These are phyloP conservation scores for Amphipoea lucens DNA, from an alignment of 2,888 invertebrate genomes.

Conservation along the genomic window DNA sequence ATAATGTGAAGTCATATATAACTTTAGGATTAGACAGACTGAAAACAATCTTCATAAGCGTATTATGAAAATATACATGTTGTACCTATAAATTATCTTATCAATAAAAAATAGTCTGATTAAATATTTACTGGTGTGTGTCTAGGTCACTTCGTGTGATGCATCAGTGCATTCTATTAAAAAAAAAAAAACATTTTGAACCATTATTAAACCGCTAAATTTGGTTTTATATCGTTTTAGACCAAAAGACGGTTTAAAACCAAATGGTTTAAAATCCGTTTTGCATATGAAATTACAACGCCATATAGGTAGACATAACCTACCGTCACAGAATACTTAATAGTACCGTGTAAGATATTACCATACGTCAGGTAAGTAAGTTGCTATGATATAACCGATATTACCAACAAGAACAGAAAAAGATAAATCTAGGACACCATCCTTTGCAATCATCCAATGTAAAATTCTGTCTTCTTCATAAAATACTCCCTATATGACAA, in stretches of 20 bases:
- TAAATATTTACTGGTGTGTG: neutral
- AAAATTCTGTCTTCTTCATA: neutral
- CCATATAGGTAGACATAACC: neutral
- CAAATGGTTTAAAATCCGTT: neutral
- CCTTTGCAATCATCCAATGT: neutral
- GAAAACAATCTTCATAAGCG: neutral
- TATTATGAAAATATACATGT: too few relatives aligned
- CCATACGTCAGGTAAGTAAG: neutral
- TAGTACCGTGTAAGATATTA: neutral
- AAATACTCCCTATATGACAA: slow-evolving; percentile 27
- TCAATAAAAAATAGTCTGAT: neutral
- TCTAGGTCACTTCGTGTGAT: neutral
- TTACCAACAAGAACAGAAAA: neutral
- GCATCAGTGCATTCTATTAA: neutral
- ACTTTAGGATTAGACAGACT: neutral
- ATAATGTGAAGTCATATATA: too few relatives aligned
- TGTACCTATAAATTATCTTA: too few relatives aligned
- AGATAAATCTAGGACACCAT: neutral
- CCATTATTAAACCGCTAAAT: neutral
- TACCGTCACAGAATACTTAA: too few relatives aligned
- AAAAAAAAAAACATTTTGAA: too few relatives aligned
- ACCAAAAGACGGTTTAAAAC: neutral
- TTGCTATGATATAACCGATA: neutral
- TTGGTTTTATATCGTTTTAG: neutral
- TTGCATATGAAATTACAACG: neutral